Conservation (phyloP, 1,140 invertebrate genomes). For the Bombyx mori region DNA sequence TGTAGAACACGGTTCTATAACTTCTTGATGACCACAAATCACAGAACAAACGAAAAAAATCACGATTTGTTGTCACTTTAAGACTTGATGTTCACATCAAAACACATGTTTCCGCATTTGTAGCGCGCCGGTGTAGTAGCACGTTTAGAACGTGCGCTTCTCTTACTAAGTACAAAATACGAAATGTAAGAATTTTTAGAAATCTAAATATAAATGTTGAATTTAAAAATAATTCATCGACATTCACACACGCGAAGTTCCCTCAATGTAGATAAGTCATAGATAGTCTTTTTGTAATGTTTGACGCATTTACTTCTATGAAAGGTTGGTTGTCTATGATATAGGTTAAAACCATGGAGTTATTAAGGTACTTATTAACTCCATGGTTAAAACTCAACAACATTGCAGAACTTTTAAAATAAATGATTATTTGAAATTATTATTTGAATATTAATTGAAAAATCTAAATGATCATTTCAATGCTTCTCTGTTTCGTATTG, state of each 20-base stretch:
- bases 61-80: conserved; percentile 62
- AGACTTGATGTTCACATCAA: conserved; percentile 59
- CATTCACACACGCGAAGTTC: conserved; percentile 61
- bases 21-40: too few species aligned
- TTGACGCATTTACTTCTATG: conserved; percentile 56
- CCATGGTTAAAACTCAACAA: too few species aligned
- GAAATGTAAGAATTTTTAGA: conserved; percentile 29
- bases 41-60: conserved; percentile 11
- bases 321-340: conserved; percentile 22
- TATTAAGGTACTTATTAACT: too few species aligned
- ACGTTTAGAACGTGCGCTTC: conserved; percentile 31
- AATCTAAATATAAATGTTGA: conserved; percentile 58
- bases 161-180: conserved; percentile 37
- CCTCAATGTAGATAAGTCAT: conserved; percentile 51
- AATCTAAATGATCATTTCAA: too few species aligned
- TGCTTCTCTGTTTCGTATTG: too few species aligned
- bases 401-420: too few species aligned
- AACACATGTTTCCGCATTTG: conserved; percentile 60
- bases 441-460: too few species aligned
- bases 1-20: too few species aligned
- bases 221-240: conserved; percentile 63
- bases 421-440: too few species aligned
- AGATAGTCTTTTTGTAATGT: conserved; percentile 34
- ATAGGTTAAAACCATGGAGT: too few species aligned
- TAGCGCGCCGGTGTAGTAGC: conserved; percentile 32